These are phyloP conservation scores for Leptatherina wallacei DNA, from an alignment of 2,797 vertebrate species.

Conservation along the genomic window DNA sequence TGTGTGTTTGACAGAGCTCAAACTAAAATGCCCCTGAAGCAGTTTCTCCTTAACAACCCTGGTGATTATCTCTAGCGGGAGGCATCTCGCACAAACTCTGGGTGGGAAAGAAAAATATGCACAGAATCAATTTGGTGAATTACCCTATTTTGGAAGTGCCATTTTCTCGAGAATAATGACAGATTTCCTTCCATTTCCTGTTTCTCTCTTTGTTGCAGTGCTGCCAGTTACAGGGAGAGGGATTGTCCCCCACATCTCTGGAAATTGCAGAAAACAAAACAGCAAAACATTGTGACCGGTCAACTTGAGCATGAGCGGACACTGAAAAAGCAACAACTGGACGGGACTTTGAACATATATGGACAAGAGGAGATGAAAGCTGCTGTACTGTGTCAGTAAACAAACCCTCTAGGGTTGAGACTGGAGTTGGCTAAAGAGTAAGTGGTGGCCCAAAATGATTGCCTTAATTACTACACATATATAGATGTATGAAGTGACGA, in stretches of 20 bases:
- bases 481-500: conserved; percentile 79
- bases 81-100: conserved; percentile 27
- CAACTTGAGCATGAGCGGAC: conserved; percentile 56
- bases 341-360: conserved; percentile 44
- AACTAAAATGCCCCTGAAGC: background rate
- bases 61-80: conserved; percentile 48
- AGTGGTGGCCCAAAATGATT: conserved; percentile 82
- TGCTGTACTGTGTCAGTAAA: conserved; percentile 58
- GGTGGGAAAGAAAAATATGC: conserved; percentile 44
- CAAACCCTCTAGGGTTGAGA: conserved; percentile 63
- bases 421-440: conserved; percentile 74
- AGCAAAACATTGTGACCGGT: conserved; percentile 64
- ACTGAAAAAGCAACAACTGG: conserved; percentile 59
- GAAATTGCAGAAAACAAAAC: conserved; percentile 69
- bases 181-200: conserved; percentile 47
- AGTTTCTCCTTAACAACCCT: background rate
- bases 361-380: conserved; percentile 53
- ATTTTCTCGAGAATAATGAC: conserved; percentile 57
- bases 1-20: background rate
- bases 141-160: conserved; percentile 40
- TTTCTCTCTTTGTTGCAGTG: conserved; percentile 75
- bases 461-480: conserved; percentile 87
- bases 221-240: conserved; percentile 72
- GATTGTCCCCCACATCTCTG: conserved; percentile 55
- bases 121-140: conserved; percentile 31